These are phyloP conservation scores for Philopedon plagiatum DNA, from an alignment of 2,888 invertebrate species.

Conservation along the genomic window DNA sequence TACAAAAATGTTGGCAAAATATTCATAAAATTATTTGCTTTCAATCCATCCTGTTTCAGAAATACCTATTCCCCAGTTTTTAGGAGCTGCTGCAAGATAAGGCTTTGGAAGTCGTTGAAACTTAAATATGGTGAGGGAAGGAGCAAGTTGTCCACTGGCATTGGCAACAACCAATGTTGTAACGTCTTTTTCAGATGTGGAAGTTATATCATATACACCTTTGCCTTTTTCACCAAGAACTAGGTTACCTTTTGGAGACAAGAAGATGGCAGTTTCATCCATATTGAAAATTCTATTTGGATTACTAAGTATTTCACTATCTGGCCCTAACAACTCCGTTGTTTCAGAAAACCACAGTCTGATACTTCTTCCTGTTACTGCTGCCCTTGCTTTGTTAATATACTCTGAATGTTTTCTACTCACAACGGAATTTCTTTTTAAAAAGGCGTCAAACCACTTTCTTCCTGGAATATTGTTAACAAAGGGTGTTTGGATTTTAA, in stretches of 20 bases:
- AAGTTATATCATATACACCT: constrained; percentile 35
- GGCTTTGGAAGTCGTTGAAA: constrained; percentile 20
- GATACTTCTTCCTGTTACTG: background rate
- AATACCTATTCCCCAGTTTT: no score
- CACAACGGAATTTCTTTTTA: background rate
- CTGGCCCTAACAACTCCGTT: background rate
- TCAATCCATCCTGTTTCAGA: constrained; percentile 48
- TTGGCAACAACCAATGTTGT: constrained; percentile 41
- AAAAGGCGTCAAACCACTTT: constrained; percentile 13
- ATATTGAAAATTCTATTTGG: constrained; percentile 13
- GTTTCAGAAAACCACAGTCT: constrained; percentile 17
- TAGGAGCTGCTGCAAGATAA: constrained; percentile 30
- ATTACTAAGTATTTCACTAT: constrained; percentile 8
- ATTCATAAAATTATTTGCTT: constrained; percentile 39
- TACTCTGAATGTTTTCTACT: constrained; percentile 9
- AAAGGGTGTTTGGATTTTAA: constrained; percentile 11
- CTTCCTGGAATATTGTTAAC: constrained; percentile 13
- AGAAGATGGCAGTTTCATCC: constrained; percentile 47
- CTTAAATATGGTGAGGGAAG: no score
- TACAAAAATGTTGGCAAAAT: constrained; percentile 31
- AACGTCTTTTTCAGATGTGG: no score
- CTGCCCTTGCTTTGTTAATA: constrained; percentile 15
- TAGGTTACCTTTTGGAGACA: constrained; percentile 38
- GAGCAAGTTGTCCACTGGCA: constrained; percentile 30
- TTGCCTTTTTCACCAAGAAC: constrained; percentile 38